Evolutionary conservation across 2,113 vertebrate genomes (phyloP).

Genomic region (Carassius gibelio): DNA sequence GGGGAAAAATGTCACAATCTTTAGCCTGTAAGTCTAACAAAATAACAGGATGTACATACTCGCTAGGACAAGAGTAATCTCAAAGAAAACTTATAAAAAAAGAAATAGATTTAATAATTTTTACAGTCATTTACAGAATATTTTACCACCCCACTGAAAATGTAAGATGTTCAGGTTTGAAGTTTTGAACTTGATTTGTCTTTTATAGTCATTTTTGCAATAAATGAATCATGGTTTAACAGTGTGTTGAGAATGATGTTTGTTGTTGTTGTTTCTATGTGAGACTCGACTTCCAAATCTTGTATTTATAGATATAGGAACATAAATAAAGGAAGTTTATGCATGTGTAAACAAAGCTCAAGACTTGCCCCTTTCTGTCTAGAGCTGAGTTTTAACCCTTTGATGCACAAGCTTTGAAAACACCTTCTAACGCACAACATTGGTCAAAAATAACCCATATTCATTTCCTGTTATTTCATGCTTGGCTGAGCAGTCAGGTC

Average conservation of each 20-base stretch:
- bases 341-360: not conserved
- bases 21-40: not conserved
- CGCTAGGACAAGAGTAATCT: not conserved
- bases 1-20: not conserved
- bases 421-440: too few species aligned
- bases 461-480: too few species aligned
- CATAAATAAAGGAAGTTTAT: not conserved
- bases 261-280: not conserved
- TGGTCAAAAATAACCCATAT: too few species aligned
- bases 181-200: not conserved
- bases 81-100: not conserved
- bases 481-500: too few species aligned
- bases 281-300: not conserved
- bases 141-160: slow-evolving; percentile 7
- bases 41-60: not conserved
- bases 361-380: not conserved
- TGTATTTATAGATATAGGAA: not conserved
- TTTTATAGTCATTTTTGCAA: not conserved
- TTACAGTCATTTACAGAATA: not conserved
- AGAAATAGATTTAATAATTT: not conserved
- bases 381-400: too few species aligned
- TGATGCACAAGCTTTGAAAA: too few species aligned
- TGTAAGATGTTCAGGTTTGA: not conserved
- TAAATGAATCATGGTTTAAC: not conserved
- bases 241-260: not conserved